A percentile compares a stretch with the other conserved stretches of the same genome.
Evolutionary conservation across 2,797 vertebrate genomes (phyloP).

Genomic region (Bothrops alternatus): DNA sequence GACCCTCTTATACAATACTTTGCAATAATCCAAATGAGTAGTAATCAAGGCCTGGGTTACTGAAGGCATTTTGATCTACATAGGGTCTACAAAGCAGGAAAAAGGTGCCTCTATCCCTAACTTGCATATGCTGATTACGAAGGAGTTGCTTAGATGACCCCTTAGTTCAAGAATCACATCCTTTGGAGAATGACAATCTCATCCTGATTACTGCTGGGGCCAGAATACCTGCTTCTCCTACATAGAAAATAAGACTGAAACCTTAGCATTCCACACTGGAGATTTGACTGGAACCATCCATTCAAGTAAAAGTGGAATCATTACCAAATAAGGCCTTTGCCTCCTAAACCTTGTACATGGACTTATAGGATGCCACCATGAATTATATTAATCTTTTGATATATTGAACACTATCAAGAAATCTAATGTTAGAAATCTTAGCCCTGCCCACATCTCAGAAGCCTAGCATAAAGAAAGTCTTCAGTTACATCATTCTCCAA

Average conservation of each 20-base stretch:
- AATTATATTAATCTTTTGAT: background rate
- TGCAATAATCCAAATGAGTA: background rate
- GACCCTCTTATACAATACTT: background rate
- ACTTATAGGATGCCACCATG: background rate
- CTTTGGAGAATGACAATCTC: background rate
- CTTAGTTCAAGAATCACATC: background rate
- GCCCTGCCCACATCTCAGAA: background rate
- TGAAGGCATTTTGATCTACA: background rate
- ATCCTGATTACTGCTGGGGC: background rate
- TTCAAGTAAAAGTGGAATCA: background rate
- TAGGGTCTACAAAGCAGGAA: background rate
- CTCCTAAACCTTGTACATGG: background rate
- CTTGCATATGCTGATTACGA: background rate
- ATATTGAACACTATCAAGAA: background rate
- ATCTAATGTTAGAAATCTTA: background rate
- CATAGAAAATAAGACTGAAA: background rate
- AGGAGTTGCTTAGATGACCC: background rate
- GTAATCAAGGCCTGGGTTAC: background rate
- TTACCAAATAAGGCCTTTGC: background rate
- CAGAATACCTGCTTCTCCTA: background rate
- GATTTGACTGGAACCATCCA: background rate
- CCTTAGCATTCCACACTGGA: background rate
- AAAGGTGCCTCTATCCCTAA: background rate
- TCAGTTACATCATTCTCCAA: background rate
- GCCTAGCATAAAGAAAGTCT: background rate